Percentiles rank a stretch among this genome's conserved stretches.
These are phyloP conservation scores for Hoplodrina ambigua DNA, from an alignment of 2,888 invertebrate genomes.

Conservation along the genomic window DNA sequence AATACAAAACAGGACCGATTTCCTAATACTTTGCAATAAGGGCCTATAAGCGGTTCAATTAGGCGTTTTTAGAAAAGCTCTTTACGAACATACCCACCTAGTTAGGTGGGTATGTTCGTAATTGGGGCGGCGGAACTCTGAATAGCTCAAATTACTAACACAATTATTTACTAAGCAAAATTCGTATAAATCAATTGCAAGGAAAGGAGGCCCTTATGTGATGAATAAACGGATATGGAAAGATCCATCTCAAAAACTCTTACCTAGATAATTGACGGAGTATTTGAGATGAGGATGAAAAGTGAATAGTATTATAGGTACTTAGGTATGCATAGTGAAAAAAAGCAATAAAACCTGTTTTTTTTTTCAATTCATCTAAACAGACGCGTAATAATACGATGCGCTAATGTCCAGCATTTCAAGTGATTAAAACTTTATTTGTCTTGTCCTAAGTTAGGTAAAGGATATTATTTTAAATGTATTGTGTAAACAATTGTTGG, in stretches of 20 bases:
- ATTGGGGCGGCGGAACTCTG: conserved; percentile 66
- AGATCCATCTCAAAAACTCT: too few relatives aligned
- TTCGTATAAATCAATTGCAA: conserved; percentile 58
- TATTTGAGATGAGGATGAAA: not conserved
- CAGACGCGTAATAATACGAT: too few relatives aligned
- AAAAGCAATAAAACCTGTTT: too few relatives aligned
- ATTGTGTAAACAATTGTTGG: too few relatives aligned
- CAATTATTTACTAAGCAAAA: conserved; percentile 65
- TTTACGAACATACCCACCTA: conserved; percentile 44
- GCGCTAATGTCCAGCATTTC: too few relatives aligned
- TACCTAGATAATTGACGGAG: not conserved
- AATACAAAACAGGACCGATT: conserved; percentile 31
- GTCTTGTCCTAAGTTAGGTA: too few relatives aligned
- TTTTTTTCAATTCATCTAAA: too few relatives aligned
- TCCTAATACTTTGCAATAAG: conserved; percentile 35
- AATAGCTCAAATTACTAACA: conserved; percentile 67
- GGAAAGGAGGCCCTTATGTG: conserved; percentile 34
- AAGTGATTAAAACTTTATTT: too few relatives aligned
- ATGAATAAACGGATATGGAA: conserved; percentile 17
- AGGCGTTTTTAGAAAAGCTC: conserved; percentile 55
- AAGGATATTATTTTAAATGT: too few relatives aligned
- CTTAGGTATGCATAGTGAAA: too few relatives aligned
- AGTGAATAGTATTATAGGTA: not conserved
- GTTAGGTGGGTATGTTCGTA: too few relatives aligned
- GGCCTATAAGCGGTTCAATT: conserved; percentile 41